Evolutionary conservation across 2,113 vertebrate species (phyloP).

Genomic region (Garra rufa): DNA sequence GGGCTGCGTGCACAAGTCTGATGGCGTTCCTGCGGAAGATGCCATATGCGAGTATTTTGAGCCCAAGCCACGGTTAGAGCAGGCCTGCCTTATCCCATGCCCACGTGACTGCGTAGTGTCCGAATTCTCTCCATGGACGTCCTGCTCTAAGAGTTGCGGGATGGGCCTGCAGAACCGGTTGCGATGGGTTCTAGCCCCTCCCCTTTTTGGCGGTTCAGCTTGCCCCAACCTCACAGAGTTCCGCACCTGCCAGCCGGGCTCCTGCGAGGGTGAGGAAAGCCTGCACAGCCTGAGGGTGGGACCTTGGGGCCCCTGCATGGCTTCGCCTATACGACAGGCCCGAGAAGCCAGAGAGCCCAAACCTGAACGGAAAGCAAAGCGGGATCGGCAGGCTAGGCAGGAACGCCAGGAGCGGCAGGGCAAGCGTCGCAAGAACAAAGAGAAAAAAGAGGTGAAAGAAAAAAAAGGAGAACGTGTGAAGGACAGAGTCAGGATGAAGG

Average conservation of each 20-base stretch:
- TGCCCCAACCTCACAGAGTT: constrained; percentile 96
- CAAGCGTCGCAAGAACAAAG: constrained; percentile 81
- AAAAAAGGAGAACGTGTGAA: constrained; percentile 76
- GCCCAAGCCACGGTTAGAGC: constrained; percentile 90
- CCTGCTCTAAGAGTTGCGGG: constrained; percentile 92
- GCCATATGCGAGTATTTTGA: constrained; percentile 97
- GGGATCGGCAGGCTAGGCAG: constrained; percentile 77
- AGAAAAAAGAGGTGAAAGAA: constrained; percentile 76
- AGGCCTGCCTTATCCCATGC: constrained; percentile 95
- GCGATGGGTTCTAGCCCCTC: constrained; percentile 84
- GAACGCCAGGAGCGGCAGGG: constrained; percentile 69
- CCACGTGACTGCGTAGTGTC: constrained; percentile 90
- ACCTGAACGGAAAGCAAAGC: constrained; percentile 52
- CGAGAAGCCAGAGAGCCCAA: constrained; percentile 50
- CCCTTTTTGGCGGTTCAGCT: constrained; percentile 86
- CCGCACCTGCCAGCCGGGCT: constrained; percentile 82
- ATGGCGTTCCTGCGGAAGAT: constrained; percentile 81
- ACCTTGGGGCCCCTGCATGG: constrained; percentile 84
- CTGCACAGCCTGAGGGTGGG: constrained; percentile 88
- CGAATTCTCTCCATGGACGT: constrained; percentile 85
- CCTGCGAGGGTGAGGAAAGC: constrained; percentile 81
- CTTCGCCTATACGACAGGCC: constrained; percentile 75
- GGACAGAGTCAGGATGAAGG: constrained; percentile 74
- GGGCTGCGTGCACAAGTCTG: constrained; percentile 84
- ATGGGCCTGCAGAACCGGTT: constrained; percentile 88